Percentiles rank a stretch among this genome's conserved stretches.
phyloP scores from a whole-genome alignment of 1,140 invertebrate species.

The Venturia canescens region DNA sequence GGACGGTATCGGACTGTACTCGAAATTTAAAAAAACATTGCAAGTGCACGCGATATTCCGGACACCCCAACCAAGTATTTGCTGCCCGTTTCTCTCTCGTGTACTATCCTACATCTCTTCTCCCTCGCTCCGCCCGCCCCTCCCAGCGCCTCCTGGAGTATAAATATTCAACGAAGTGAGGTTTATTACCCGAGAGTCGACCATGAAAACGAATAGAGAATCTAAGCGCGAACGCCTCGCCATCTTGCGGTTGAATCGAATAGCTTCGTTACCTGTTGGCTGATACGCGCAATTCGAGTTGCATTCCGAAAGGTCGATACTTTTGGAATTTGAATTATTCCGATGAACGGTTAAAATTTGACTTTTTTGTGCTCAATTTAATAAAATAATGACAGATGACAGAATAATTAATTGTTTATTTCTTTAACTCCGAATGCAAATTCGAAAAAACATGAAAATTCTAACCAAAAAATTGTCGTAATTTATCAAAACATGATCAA shows the following conservation, averaged over 20 bases:
- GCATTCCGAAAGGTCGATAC: too few species aligned
- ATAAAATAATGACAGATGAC: background rate
- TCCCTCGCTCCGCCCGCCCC: background rate
- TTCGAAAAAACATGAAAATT: too few species aligned
- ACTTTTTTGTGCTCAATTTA: background rate
- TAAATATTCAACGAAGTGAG: conserved; percentile 18
- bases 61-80: background rate
- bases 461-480: background rate
- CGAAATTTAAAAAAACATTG: background rate
- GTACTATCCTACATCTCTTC: background rate
- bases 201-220: conserved; percentile 13
- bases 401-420: background rate
- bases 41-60: conserved; percentile 14
- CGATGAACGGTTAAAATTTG: too few species aligned
- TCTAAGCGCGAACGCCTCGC: background rate
- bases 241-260: background rate
- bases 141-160: background rate
- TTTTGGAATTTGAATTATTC: too few species aligned
- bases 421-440: too few species aligned
- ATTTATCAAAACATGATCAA: background rate
- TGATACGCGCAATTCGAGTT: background rate
- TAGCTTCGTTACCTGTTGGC: background rate
- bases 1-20: conserved; percentile 10
- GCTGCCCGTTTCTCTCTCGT: conserved; percentile 3
- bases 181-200: conserved; percentile 17